Evolutionary conservation across 1,140 invertebrate genomes (phyloP).

Genomic region (Harlomillsia oculata): DNA sequence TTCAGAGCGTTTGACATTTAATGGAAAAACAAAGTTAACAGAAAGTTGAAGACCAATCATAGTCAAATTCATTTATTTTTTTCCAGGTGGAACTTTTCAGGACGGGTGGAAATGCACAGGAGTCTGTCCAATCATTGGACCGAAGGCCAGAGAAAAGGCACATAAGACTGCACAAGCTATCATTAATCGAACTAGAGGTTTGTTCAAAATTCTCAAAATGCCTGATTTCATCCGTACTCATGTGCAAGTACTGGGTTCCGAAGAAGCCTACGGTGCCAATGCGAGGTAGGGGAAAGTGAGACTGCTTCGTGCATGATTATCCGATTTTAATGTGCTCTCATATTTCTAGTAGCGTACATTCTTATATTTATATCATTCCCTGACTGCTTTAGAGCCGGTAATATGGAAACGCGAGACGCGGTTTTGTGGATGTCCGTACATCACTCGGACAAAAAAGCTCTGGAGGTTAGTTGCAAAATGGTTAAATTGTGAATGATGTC

Average conservation of each 20-base stretch:
- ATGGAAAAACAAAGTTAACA: too few relatives aligned
- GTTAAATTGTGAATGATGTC: background rate
- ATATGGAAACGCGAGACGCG: conserved; percentile 39
- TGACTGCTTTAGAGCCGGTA: conserved; percentile 11
- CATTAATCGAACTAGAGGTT: conserved; percentile 26
- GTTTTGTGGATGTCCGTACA: conserved; percentile 47
- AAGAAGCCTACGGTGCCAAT: conserved; percentile 43
- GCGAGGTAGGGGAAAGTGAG: too few relatives aligned
- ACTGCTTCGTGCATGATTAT: background rate
- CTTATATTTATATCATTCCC: background rate
- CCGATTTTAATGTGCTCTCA: background rate
- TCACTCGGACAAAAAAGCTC: conserved; percentile 44
- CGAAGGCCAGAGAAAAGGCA: conserved; percentile 43
- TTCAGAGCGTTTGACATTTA: too few relatives aligned
- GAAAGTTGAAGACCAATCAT: too few relatives aligned
- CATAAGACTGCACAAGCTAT: conserved; percentile 41
- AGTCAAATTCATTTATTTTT: too few relatives aligned
- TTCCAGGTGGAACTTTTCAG: conserved; percentile 42
- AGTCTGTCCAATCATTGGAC: conserved; percentile 44
- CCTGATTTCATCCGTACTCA: conserved; percentile 42
- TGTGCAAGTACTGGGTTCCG: conserved; percentile 44
- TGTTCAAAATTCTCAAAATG: conserved; percentile 42
- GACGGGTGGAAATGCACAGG: conserved; percentile 44
- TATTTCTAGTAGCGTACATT: background rate
- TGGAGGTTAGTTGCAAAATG: conserved; percentile 37